Conservation (phyloP, 2,888 invertebrate species). For the Oasisia sp. region DNA sequence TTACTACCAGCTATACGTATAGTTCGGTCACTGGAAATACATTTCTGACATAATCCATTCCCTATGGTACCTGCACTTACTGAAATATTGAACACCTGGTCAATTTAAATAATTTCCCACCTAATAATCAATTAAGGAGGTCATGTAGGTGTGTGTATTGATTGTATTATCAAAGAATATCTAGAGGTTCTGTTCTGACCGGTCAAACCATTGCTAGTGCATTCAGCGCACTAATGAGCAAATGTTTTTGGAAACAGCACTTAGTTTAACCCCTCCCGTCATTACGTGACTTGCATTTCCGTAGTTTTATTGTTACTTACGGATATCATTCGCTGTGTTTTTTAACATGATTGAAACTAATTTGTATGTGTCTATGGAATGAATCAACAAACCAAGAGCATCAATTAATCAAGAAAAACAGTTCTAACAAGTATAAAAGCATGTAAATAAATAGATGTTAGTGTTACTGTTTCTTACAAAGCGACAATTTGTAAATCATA, state of each 20-base stretch:
- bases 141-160: background rate
- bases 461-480: no score
- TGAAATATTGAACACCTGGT: background rate
- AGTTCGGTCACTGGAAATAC: background rate
- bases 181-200: background rate
- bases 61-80: background rate
- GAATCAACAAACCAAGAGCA: no score
- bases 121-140: slow-evolving; percentile 3
- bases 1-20: background rate
- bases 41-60: slow-evolving; percentile 14
- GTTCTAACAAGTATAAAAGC: no score
- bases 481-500: no score
- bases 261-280: background rate
- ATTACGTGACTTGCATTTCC: background rate
- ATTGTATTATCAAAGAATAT: background rate
- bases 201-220: background rate
- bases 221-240: background rate
- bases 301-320: background rate
- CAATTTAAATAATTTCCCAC: background rate
- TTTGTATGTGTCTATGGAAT: no score
- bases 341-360: no score
- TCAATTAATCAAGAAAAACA: no score
- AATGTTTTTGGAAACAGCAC: background rate
- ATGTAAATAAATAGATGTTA: no score
- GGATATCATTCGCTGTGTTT: background rate